Conservation (phyloP, 2,888 invertebrate genomes). For the Barypeithes pellucidus region DNA sequence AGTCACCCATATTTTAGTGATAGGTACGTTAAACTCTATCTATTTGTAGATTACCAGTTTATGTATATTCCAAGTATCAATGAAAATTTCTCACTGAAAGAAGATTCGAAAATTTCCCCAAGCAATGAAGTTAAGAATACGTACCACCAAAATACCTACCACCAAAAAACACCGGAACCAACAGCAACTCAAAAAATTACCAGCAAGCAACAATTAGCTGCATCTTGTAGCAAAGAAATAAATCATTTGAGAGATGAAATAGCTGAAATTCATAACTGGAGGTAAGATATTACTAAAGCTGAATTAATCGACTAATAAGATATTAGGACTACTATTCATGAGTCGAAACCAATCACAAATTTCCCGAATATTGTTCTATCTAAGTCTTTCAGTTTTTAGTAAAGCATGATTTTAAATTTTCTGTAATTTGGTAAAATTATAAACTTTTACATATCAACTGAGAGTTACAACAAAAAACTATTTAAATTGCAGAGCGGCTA, state of each 20-base stretch:
- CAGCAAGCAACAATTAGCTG: too few species aligned
- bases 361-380: too few species aligned
- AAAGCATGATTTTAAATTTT: too few species aligned
- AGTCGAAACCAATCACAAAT: too few species aligned
- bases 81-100: not conserved
- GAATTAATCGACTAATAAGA: too few species aligned
- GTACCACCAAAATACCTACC: not conserved
- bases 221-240: conserved; percentile 20
- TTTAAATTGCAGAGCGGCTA: conserved; percentile 13
- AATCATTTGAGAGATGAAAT: conserved; percentile 32
- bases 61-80: conserved; percentile 23
- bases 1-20: too few species aligned
- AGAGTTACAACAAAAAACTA: not conserved
- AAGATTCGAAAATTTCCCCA: not conserved
- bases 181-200: not conserved
- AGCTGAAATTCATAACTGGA: conserved; percentile 35
- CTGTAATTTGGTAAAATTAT: too few species aligned
- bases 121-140: not conserved
- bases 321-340: too few species aligned
- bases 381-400: too few species aligned
- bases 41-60: conserved; percentile 40
- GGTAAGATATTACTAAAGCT: conserved; percentile 19
- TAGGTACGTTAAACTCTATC: too few species aligned
- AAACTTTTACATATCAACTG: too few species aligned
- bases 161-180: not conserved